phyloP scores from a whole-genome alignment of 2,888 invertebrate species.

The Tenthredo livida region DNA sequence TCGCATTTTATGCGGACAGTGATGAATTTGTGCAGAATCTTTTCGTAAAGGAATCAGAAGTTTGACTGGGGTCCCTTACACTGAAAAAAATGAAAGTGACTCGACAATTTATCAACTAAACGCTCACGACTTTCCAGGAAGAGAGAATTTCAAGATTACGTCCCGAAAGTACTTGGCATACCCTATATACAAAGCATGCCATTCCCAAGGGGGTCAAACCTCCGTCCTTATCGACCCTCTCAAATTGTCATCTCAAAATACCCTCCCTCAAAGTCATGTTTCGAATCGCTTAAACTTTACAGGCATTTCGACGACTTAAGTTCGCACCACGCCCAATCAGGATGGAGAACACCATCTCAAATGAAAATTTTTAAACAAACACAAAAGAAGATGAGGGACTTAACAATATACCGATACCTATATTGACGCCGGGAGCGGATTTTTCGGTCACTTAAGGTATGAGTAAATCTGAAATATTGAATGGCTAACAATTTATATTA shows the following conservation, averaged over 20 bases:
- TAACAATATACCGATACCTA: neutral
- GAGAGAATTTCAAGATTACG: conserved; percentile 21
- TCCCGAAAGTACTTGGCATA: conserved; percentile 6
- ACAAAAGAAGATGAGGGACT: neutral
- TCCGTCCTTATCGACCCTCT: conserved; percentile 26
- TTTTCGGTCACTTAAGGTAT: neutral
- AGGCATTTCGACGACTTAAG: conserved; percentile 14
- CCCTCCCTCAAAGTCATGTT: conserved; percentile 13
- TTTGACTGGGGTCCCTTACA: conserved; percentile 21
- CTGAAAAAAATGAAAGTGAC: conserved; percentile 19
- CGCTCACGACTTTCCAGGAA: conserved; percentile 30
- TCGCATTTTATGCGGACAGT: conserved; percentile 38
- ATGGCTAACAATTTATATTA: conserved; percentile 20
- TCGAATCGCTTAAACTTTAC: neutral
- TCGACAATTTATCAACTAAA: conserved; percentile 45
- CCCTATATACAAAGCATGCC: conserved; percentile 32
- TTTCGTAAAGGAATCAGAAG: conserved; percentile 23
- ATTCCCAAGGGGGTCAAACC: conserved; percentile 28
- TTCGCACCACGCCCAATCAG: neutral
- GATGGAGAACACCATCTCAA: neutral
- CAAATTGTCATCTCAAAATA: conserved; percentile 32
- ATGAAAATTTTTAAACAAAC: neutral
- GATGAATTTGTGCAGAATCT: conserved; percentile 41
- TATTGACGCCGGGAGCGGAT: neutral
- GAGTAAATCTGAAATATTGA: neutral